These are phyloP conservation scores for Rhyacichthys aspro DNA, from an alignment of 2,797 vertebrate species.

Conservation along the genomic window DNA sequence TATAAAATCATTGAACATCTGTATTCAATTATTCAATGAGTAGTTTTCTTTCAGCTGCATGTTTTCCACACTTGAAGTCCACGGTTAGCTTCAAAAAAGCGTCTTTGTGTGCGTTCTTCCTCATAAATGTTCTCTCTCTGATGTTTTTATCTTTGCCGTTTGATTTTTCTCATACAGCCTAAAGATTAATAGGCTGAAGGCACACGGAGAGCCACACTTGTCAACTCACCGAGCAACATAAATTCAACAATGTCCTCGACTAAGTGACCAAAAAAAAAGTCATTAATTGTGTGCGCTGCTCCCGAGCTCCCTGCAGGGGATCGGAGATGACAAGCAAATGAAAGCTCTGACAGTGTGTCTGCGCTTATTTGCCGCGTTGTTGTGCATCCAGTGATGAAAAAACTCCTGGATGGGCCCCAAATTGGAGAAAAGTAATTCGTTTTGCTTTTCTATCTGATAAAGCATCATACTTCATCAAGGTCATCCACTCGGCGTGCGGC, in stretches of 20 bases:
- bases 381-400: conserved; percentile 59
- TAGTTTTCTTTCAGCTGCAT: not conserved
- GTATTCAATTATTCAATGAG: too few species aligned
- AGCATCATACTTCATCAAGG: conserved; percentile 70
- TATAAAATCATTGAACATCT: too few species aligned
- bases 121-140: not conserved
- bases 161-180: conserved; percentile 49
- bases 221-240: conserved; percentile 46
- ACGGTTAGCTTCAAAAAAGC: not conserved
- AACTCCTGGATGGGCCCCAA: conserved; percentile 50
- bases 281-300: conserved; percentile 64
- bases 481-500: conserved; percentile 47
- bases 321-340: conserved; percentile 74
- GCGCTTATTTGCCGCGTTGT: conserved; percentile 64
- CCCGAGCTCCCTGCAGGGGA: conserved; percentile 64
- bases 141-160: not conserved
- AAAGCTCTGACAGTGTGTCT: conserved; percentile 67
- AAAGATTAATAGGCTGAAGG: conserved; percentile 45
- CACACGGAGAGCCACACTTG: conserved; percentile 39
- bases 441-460: conserved; percentile 64
- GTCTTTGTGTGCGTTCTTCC: not conserved
- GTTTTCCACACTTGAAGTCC: not conserved
- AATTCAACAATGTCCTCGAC: conserved; percentile 38
- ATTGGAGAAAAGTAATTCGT: conserved; percentile 70
- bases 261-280: conserved; percentile 68